Evolutionary conservation across 2,113 vertebrate species (phyloP), one percentile per base, ranked within the genome.

Genomic region (Poeciliopsis prolifica): DNA sequence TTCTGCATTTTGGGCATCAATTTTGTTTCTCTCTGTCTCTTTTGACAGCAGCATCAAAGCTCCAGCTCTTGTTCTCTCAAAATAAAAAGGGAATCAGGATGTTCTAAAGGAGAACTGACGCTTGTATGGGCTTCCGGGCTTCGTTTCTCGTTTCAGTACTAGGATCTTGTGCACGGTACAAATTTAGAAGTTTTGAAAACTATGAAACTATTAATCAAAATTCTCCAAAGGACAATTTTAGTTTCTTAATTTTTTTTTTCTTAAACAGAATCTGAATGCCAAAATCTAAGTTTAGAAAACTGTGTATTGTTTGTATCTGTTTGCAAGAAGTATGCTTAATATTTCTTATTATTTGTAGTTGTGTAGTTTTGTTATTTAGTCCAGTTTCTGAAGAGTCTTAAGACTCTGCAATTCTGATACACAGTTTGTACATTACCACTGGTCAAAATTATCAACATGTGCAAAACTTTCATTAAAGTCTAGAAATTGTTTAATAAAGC

Each of bases 1-100:
- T 86, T 88, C 48, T 58, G 51, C 35, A 69, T 78, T 82, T 81
- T 73, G 42, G 15, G 73, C 84, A 66, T 77, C 76, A 71, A 2
- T 77, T 86, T 74, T 65, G 29, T 61, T 75, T 12, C 1, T 61
- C 72, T n/a, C 51, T n/a, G 51, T 73, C 35, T 61, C 30, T 70
- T 5, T 63, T 70, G 48, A 68, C 31, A 63, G 61, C 31, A 44
- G 51, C 33, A 4, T 35, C n/a, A 30, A 37, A 13, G 8, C 2
- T 58, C 51, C 9, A 11, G 17, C 51, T 24, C 51, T 65, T 19
- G 35, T n/a, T 40, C 30, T 22, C 22, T 10, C 37, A 31, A 31
- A 31, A 75, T 33, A 60, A 62, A 60, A 65, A 67, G 15, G 15
- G n/a, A 72, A 68, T 44, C 1, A 58, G 69, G 51, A 66, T 11